These are phyloP conservation scores for Pollachius pollachius DNA, from an alignment of 2,113 vertebrate genomes.

Conservation along the genomic window DNA sequence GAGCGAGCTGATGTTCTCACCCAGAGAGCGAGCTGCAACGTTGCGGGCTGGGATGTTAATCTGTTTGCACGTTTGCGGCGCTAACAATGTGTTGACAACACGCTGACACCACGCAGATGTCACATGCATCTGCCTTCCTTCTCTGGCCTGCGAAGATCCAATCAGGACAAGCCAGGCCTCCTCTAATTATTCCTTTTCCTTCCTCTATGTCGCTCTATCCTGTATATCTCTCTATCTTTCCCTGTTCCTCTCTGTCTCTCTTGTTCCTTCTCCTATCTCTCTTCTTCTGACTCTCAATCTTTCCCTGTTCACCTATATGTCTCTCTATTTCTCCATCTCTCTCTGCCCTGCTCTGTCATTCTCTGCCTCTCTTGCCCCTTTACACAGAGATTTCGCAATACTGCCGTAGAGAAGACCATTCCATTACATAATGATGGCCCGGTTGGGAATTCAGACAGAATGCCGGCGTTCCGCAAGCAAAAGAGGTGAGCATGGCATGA, in stretches of 20 bases:
- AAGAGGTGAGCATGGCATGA: no score
- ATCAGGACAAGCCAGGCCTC: slow-evolving; percentile 9
- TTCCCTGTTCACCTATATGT: background rate
- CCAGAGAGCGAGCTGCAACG: slow-evolving; percentile 42
- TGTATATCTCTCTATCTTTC: slow-evolving; percentile 19
- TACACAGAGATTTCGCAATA: no score
- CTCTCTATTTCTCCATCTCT: no score
- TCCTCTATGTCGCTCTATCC: slow-evolving; percentile 6
- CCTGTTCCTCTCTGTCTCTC: background rate
- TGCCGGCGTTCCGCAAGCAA: no score
- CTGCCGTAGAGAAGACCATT: no score
- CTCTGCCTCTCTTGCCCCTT: no score
- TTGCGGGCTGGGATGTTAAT: slow-evolving; percentile 55
- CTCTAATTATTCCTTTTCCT: slow-evolving; percentile 25
- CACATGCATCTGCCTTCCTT: slow-evolving; percentile 67
- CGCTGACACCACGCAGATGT: slow-evolving; percentile 76
- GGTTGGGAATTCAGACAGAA: no score
- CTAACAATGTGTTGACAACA: slow-evolving; percentile 76
- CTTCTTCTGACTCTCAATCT: slow-evolving; percentile 11
- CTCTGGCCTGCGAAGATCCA: slow-evolving; percentile 59
- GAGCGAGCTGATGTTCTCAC: slow-evolving; percentile 46
- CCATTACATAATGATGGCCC: no score
- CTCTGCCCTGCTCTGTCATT: no score
- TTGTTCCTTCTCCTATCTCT: slow-evolving; percentile 3
- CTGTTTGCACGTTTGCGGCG: slow-evolving; percentile 60